phyloP scores from a whole-genome alignment of 2,888 invertebrate species.

The Ophion obscuratus region DNA sequence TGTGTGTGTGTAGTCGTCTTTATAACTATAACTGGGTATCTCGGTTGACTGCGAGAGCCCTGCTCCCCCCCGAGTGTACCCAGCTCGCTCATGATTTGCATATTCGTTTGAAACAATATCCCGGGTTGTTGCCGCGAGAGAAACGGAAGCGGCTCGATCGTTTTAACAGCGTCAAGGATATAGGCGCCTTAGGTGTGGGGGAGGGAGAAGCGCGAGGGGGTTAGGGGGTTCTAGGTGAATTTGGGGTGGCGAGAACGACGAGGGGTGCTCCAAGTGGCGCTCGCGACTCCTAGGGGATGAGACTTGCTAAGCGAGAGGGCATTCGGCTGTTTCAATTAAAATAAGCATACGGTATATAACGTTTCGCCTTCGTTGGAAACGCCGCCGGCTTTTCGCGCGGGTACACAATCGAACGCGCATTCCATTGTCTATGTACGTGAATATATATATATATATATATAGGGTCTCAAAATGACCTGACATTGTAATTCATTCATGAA shows the following conservation, averaged over 20 bases:
- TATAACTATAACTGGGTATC: constrained; percentile 46
- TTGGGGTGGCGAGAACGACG: constrained; percentile 60
- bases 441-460: constrained; percentile 9
- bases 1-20: background rate
- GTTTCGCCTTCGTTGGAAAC: constrained; percentile 51
- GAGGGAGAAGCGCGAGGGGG: background rate
- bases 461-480: no score
- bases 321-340: constrained; percentile 82
- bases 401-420: background rate
- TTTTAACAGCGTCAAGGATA: constrained; percentile 73
- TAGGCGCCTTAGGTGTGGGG: background rate
- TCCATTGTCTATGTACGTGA: background rate
- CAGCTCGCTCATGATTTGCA: constrained; percentile 82
- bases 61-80: constrained; percentile 43
- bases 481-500: no score
- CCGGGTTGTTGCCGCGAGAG: constrained; percentile 73
- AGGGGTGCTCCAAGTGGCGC: constrained; percentile 65
- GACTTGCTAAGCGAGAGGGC: constrained; percentile 62
- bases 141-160: constrained; percentile 72
- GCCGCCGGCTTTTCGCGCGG: constrained; percentile 35
- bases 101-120: constrained; percentile 84
- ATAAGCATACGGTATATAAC: constrained; percentile 75
- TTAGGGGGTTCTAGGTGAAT: constrained; percentile 41
- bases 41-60: constrained; percentile 49
- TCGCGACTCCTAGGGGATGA: constrained; percentile 53